Percentiles rank a stretch among this genome's conserved stretches.
phyloP scores from a whole-genome alignment of 2,113 vertebrate species.

The Lepisosteus oculatus region DNA sequence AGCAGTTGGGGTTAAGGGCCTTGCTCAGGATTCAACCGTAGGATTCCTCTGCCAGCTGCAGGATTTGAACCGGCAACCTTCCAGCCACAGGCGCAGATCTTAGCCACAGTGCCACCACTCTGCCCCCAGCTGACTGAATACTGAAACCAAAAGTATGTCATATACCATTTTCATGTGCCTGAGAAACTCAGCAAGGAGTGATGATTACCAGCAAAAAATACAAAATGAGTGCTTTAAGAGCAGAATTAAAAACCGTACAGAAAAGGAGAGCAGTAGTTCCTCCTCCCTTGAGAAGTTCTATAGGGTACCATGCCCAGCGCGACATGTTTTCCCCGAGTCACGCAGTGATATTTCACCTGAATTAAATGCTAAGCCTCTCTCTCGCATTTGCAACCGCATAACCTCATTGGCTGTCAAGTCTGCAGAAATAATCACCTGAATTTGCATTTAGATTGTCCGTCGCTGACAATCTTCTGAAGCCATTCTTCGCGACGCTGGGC shows the following conservation, averaged over 20 bases:
- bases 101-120: too few relatives aligned
- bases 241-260: neutral
- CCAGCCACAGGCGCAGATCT: too few relatives aligned
- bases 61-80: too few relatives aligned
- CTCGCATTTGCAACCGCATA: conserved; percentile 4
- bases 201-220: neutral
- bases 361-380: conserved; percentile 30
- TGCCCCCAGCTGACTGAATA: neutral
- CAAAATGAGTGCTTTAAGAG: neutral
- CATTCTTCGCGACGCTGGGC: conserved; percentile 50
- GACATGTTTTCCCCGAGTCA: conserved; percentile 3
- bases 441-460: conserved; percentile 67
- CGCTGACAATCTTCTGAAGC: conserved; percentile 44
- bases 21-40: too few relatives aligned
- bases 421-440: conserved; percentile 40
- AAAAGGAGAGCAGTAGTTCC: neutral
- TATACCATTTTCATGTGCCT: neutral
- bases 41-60: too few relatives aligned
- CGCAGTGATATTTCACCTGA: conserved; percentile 17
- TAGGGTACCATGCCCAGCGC: too few relatives aligned
- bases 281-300: too few relatives aligned
- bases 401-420: conserved; percentile 46
- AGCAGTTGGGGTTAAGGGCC: too few relatives aligned
- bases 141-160: too few relatives aligned
- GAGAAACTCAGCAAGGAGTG: neutral